phyloP scores from a whole-genome alignment of 2,888 invertebrate species.

The Myathropa florea region DNA sequence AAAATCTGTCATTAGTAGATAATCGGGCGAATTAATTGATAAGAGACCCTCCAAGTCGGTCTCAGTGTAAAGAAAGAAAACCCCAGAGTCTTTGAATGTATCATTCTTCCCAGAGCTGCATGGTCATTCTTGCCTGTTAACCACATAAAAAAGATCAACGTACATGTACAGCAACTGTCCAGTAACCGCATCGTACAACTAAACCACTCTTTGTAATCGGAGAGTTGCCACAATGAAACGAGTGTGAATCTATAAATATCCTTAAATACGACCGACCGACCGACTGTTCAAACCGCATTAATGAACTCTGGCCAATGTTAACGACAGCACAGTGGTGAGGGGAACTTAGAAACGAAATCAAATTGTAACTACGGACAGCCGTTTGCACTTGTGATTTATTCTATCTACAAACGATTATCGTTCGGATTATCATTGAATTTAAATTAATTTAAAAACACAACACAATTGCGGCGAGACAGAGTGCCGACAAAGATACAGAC shows the following conservation, averaged over 20 bases:
- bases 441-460: not conserved
- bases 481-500: not conserved
- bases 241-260: not conserved
- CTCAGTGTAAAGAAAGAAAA: not conserved
- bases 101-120: not conserved
- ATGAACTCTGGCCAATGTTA: not conserved
- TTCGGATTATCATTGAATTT: not conserved
- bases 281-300: not conserved
- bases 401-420: not conserved
- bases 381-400: not conserved
- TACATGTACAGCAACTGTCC: not conserved
- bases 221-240: not conserved
- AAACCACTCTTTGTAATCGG: not conserved
- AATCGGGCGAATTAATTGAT: no score
- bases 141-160: not conserved
- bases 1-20: no score
- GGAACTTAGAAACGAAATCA: not conserved
- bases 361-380: not conserved
- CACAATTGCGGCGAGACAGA: not conserved
- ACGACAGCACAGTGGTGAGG: not conserved
- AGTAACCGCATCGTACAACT: not conserved
- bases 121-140: no score
- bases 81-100: not conserved
- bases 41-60: not conserved
- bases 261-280: not conserved